These are phyloP conservation scores for Drosophila hawaiiensis DNA, from an alignment of 2,888 invertebrate genomes.

Conservation along the genomic window DNA sequence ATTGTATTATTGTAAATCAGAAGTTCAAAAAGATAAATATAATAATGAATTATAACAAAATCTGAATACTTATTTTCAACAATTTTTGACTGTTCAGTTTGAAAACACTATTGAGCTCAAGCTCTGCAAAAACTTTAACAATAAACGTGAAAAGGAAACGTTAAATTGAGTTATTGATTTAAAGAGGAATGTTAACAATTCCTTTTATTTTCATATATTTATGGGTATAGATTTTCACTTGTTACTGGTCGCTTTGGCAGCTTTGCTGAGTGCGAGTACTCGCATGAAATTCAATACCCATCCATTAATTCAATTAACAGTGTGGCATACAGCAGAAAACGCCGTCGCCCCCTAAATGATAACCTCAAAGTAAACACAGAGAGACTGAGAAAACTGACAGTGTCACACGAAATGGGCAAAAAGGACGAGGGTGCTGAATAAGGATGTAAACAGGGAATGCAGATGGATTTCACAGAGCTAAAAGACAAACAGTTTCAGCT, in stretches of 20 bases:
- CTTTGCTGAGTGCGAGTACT: constrained; percentile 15
- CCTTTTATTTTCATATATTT: not conserved
- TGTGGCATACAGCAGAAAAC: constrained; percentile 23
- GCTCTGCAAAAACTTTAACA: not conserved
- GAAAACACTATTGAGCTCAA: not conserved
- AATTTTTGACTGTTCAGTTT: not conserved
- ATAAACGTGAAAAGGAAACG: not conserved
- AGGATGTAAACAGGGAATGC: constrained; percentile 34
- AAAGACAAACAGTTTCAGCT: constrained; percentile 52
- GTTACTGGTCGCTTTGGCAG: constrained; percentile 17
- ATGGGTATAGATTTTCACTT: constrained; percentile 11
- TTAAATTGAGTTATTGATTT: not conserved
- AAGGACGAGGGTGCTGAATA: constrained; percentile 11
- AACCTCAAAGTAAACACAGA: constrained; percentile 51
- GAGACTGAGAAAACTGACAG: constrained; percentile 33
- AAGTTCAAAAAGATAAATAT: not conserved
- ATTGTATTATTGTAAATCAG: not conserved
- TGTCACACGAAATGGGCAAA: constrained; percentile 35
- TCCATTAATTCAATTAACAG: constrained; percentile 73
- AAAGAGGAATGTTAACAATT: not conserved
- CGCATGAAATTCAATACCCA: constrained; percentile 58
- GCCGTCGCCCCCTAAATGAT: constrained; percentile 30
- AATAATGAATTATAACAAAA: not conserved
- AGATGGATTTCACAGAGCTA: constrained; percentile 53
- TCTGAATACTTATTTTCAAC: not conserved